These are phyloP conservation scores for Emydura subglobosa DNA, from an alignment of 2,113 vertebrate species.

Conservation along the genomic window DNA sequence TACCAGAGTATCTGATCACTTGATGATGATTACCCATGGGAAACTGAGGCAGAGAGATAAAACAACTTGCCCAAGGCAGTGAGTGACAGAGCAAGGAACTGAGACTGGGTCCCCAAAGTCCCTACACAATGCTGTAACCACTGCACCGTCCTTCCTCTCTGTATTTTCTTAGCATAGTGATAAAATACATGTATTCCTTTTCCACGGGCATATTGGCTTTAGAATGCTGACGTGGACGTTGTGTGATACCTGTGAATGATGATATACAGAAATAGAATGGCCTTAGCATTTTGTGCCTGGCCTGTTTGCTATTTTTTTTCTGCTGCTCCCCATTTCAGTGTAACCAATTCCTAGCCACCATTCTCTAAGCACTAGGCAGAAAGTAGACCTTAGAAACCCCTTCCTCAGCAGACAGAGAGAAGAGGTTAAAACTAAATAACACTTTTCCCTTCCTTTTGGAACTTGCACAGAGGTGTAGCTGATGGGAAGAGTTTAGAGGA, in stretches of 20 bases:
- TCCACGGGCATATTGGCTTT: conserved; percentile 9
- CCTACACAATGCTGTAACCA: conserved; percentile 53
- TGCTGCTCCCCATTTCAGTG: background rate
- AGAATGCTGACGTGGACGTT: conserved; percentile 42
- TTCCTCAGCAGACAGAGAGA: conserved; percentile 40
- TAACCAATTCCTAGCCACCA: conserved; percentile 44
- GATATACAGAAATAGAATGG: conserved; percentile 61
- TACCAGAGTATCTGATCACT: background rate
- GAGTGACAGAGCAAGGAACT: conserved; percentile 62
- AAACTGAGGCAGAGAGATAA: conserved; percentile 31
- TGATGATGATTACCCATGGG: conserved; percentile 24
- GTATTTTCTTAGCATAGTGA: conserved; percentile 32
- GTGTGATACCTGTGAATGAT: conserved; percentile 60
- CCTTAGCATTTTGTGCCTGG: background rate
- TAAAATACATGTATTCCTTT: conserved; percentile 47
- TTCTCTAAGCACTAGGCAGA: conserved; percentile 41
- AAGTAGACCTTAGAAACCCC: conserved; percentile 1
- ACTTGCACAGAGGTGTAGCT: background rate
- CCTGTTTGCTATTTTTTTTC: too few species aligned
- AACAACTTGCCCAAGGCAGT: background rate
- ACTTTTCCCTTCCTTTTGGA: background rate
- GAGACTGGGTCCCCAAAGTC: conserved; percentile 37
- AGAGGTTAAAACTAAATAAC: conserved; percentile 8
- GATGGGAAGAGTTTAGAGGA: background rate
- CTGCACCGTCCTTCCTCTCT: conserved; percentile 63